Base-by-base conservation (phyloP, 2,888 invertebrate species). In the Lucinisca nassula region DNA sequence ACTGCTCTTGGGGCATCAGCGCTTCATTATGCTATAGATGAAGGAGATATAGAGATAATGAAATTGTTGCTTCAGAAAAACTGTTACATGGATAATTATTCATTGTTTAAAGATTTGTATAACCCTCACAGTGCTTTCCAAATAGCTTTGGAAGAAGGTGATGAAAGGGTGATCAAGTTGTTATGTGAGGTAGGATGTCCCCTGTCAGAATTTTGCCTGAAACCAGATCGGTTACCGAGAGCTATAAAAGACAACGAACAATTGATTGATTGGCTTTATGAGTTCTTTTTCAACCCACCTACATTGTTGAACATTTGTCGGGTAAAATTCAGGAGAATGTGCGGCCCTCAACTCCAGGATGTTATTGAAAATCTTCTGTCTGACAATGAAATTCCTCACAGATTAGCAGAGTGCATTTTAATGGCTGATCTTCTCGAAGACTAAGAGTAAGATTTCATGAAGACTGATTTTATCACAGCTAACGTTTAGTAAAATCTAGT, bases 61-160 rank as follows among this genome's bases (percentile, higher is more conserved):
- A 95, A 93, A 82, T 79, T 92, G 49, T 84, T 95, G 8, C 86
- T 95, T n/a, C 86, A 91, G n/a, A 87, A 89, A 35, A 95, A 95
- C 89, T 94, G 94, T 83, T 73, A 90, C 35, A 74, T 94, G 27
- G 90, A 93, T 45, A 82, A 91, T 27, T 87, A 87, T 37, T 91
- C 92, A 12, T 88, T 89, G 45, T 90, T 91, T 24, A 86, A 87
- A 61, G 89, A 88, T 85, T 21, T 89, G 2, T 85, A 92, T n/a
- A 87, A 84, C 73, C 93, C 93, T 17, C 90, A 94, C 84, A 94
- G 93, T 24, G 94, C 94, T 1, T 88, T 95, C 74, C 92, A 94
- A 70, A 81, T 93, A 24, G 95, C 95, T 3, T 86, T 95, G 70
- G 85, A 83, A 27, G 38, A 73, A 12, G 93, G 91, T 1, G 84